Evolutionary conservation across 1,140 invertebrate species (phyloP).

Genomic region (Holcopasites calliopsidis): DNA sequence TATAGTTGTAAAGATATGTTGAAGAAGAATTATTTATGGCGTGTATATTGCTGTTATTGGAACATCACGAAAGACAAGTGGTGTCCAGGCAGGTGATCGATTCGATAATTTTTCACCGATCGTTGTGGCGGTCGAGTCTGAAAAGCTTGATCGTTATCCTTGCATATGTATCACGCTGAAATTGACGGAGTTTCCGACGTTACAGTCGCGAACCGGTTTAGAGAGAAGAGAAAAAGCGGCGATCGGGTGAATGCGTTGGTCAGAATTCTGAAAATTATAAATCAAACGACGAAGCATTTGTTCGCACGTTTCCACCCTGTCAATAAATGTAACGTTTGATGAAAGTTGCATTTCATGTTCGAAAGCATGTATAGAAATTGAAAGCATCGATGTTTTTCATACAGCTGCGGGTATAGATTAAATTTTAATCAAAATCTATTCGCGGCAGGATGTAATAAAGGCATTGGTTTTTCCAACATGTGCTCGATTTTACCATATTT

Average conservation of each 20-base stretch:
- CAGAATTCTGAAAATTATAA: conserved; percentile 2
- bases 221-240: neutral
- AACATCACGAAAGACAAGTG: neutral
- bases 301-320: neutral
- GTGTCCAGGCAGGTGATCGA: neutral
- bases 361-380: too few relatives aligned
- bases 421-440: too few relatives aligned
- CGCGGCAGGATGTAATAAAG: too few relatives aligned
- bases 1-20: neutral
- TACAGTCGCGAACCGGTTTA: neutral
- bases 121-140: conserved; percentile 10
- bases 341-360: neutral
- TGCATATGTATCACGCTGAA: neutral
- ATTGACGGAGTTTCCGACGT: conserved; percentile 31
- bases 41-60: neutral
- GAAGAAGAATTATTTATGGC: neutral
- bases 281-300: conserved; percentile 6
- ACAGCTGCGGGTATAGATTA: too few relatives aligned
- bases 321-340: neutral
- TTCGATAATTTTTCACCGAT: conserved; percentile 32
- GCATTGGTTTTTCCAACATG: conserved; percentile 19
- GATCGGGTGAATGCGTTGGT: conserved; percentile 23
- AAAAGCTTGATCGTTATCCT: conserved; percentile 26
- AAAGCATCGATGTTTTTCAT: too few relatives aligned
- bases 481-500: conserved; percentile 24